These are phyloP conservation scores for Cercopithecus petaurista DNA, from an alignment of 2,797 vertebrate genomes.

Conservation along the genomic window DNA sequence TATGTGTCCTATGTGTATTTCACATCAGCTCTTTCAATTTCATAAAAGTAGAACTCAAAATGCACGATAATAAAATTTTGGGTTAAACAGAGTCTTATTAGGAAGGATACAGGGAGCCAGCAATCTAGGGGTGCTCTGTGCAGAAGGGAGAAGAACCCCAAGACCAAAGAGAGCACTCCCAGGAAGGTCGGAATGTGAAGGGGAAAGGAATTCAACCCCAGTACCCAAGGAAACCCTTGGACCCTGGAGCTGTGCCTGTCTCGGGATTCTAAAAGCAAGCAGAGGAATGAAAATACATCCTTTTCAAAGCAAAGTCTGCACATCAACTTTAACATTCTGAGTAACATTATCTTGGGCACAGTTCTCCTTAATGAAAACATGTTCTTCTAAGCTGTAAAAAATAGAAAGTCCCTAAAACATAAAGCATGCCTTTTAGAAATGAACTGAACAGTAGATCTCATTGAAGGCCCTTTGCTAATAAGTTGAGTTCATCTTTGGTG, in stretches of 20 bases:
- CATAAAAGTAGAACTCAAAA: not conserved
- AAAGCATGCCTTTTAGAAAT: conserved; percentile 34
- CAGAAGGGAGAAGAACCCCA: not conserved
- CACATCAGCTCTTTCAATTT: not conserved
- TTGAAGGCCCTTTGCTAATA: not conserved
- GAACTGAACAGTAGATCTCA: not conserved
- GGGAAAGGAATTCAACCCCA: not conserved
- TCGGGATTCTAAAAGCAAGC: not conserved
- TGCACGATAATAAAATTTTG: not conserved
- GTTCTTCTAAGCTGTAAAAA: conserved; percentile 26
- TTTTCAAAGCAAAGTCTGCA: not conserved
- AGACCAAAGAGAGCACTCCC: not conserved
- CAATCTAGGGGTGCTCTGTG: not conserved
- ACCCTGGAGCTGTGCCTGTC: not conserved
- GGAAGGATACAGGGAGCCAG: not conserved
- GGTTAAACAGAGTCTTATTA: not conserved
- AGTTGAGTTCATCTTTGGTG: not conserved
- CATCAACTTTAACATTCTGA: not conserved
- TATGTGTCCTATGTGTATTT: not conserved
- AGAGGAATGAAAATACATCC: not conserved
- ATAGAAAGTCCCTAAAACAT: not conserved
- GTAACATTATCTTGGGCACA: not conserved
- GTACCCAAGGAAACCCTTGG: not conserved
- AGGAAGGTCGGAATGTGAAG: not conserved
- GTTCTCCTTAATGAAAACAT: conserved; percentile 35